Conservation (phyloP, 2,888 invertebrate species). For the Lymantria dispar region DNA sequence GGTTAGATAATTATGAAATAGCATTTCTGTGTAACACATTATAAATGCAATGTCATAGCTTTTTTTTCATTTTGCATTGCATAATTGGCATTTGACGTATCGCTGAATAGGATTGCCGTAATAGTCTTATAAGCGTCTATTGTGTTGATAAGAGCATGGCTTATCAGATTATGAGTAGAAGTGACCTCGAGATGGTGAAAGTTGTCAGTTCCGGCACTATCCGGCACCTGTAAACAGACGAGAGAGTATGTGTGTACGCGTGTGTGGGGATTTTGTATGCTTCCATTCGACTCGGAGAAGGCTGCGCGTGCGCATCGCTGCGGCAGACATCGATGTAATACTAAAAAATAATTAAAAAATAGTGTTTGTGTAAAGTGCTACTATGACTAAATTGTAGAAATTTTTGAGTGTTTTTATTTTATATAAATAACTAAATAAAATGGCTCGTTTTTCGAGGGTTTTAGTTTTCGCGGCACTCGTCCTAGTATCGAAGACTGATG, state of each 20-base stretch:
- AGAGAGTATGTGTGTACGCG: constrained; percentile 54
- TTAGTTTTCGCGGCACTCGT: constrained; percentile 42
- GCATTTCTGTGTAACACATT: background rate
- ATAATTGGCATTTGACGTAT: background rate
- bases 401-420: constrained; percentile 8
- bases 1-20: background rate
- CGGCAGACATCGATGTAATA: constrained; percentile 30
- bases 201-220: constrained; percentile 73
- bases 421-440: constrained; percentile 27
- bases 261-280: constrained; percentile 48
- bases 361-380: constrained; percentile 32
- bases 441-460: constrained; percentile 42
- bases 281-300: constrained; percentile 61
- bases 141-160: constrained; percentile 54
- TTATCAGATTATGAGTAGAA: constrained; percentile 53
- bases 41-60: background rate
- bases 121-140: constrained; percentile 37
- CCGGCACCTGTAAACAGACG: constrained; percentile 67
- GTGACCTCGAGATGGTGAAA: constrained; percentile 66
- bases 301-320: constrained; percentile 59
- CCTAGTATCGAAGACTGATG: constrained; percentile 41
- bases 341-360: constrained; percentile 6
- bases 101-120: background rate
- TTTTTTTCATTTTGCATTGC: background rate
- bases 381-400: constrained; percentile 17